Evolutionary conservation across 2,113 vertebrate genomes (phyloP).

Genomic region (Paracanthobrama guichenoti): DNA sequence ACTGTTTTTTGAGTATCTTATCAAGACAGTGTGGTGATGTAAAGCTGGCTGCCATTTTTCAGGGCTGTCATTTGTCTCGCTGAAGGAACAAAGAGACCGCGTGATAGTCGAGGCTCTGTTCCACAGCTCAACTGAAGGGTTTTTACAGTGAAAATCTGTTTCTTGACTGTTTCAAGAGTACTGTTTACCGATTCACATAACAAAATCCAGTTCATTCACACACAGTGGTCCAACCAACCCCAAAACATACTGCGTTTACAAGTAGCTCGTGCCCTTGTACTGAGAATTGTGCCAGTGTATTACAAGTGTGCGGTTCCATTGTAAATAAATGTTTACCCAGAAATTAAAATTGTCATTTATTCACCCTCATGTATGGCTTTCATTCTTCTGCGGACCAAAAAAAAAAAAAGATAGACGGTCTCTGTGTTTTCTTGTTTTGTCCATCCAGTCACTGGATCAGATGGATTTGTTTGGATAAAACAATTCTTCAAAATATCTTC

Average conservation of each 20-base stretch:
- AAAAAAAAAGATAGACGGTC: not conserved
- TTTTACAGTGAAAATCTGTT: not conserved
- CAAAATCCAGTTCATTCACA: constrained; percentile 16
- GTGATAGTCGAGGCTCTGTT: not conserved
- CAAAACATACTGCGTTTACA: constrained; percentile 5
- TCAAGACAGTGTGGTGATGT: constrained; percentile 55
- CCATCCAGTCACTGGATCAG: not conserved
- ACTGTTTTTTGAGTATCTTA: constrained; percentile 54
- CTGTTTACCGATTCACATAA: not conserved
- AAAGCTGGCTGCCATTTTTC: constrained; percentile 47
- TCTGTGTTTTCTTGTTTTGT: not conserved
- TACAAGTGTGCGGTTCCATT: not conserved
- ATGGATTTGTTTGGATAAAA: not conserved
- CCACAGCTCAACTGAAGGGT: not conserved
- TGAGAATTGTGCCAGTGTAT: not conserved
- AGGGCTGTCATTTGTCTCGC: constrained; percentile 41
- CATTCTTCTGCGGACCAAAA: not conserved
- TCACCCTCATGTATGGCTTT: not conserved
- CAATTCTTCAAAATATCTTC: not conserved
- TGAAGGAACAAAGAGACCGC: constrained; percentile 42
- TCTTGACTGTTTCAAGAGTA: not conserved
- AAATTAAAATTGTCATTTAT: not conserved
- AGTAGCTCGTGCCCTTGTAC: not conserved
- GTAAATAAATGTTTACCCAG: not conserved
- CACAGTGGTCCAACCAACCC: not conserved